Percentiles rank a stretch among this genome's conserved stretches.
These are phyloP conservation scores for Linepithema humile DNA, from an alignment of 1,140 invertebrate species.

Conservation along the genomic window DNA sequence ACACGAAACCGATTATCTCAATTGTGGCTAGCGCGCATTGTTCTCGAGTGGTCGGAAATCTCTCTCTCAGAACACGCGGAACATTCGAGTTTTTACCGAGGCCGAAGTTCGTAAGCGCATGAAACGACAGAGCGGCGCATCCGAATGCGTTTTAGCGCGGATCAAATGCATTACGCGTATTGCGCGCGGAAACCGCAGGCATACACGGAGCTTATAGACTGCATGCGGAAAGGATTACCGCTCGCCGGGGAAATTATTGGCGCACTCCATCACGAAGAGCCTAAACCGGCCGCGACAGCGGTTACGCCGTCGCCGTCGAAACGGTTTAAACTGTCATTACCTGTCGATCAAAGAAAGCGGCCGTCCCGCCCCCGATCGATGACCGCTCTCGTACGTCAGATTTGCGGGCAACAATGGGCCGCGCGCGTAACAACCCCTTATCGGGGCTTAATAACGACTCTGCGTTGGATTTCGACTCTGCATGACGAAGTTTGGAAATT, in stretches of 20 bases:
- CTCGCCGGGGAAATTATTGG: conserved; percentile 65
- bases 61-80: background rate
- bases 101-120: conserved; percentile 71
- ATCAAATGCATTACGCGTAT: conserved; percentile 79
- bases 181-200: conserved; percentile 62
- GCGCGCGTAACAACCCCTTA: conserved; percentile 67
- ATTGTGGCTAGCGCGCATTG: conserved; percentile 22
- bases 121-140: conserved; percentile 71
- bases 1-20: conserved; percentile 49
- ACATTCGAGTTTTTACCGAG: conserved; percentile 47
- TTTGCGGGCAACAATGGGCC: conserved; percentile 78
- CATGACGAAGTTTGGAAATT: conserved; percentile 64
- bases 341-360: conserved; percentile 79
- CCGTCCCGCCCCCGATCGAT: conserved; percentile 68
- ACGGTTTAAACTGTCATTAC: conserved; percentile 79
- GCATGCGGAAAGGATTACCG: conserved; percentile 78
- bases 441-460: conserved; percentile 80
- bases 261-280: conserved; percentile 9
- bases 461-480: conserved; percentile 58
- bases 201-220: conserved; percentile 75
- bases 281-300: conserved; percentile 69
- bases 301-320: conserved; percentile 61
- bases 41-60: conserved; percentile 17
- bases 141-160: conserved; percentile 79
- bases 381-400: conserved; percentile 80